Conservation (phyloP, 2,888 invertebrate genomes). For the Agonopterix heracliana region DNA sequence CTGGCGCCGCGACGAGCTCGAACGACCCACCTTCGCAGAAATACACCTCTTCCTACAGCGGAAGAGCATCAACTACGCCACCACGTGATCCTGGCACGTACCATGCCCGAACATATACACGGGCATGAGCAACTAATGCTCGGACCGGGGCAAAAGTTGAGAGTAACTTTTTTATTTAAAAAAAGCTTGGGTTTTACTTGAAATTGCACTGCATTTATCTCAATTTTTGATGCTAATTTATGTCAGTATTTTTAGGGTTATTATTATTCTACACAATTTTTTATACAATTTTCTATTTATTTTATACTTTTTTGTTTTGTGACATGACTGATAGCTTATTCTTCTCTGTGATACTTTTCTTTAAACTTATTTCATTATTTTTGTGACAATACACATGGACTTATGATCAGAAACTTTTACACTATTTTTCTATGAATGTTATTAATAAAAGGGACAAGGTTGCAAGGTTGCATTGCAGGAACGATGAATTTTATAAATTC, state of each 20-base stretch:
- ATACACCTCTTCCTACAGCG: constrained; percentile 88
- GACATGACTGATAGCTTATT: constrained; percentile 12
- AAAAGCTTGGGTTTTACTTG: constrained; percentile 8
- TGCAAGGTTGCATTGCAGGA: background rate
- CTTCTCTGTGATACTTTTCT: constrained; percentile 14
- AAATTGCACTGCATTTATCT: constrained; percentile 3
- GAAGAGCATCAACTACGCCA: constrained; percentile 32
- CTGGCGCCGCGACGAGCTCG: constrained; percentile 85
- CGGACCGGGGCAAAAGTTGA: background rate
- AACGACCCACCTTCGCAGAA: constrained; percentile 87
- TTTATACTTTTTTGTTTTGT: background rate
- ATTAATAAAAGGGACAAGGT: background rate
- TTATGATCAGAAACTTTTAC: background rate
- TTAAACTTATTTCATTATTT: constrained; percentile 3
- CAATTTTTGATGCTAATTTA: background rate
- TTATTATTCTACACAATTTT: no score
- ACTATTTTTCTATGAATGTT: constrained; percentile 1
- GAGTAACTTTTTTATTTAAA: background rate
- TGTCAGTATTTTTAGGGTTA: constrained; percentile 1
- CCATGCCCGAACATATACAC: constrained; percentile 24
- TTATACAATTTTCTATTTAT: no score
- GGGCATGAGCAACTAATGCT: constrained; percentile 17
- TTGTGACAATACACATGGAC: background rate
- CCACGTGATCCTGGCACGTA: constrained; percentile 44
- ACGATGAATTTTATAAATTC: no score